Percentiles rank a stretch among this genome's conserved stretches.
phyloP scores from a whole-genome alignment of 2,888 invertebrate species.

The Cephus spinipes region DNA sequence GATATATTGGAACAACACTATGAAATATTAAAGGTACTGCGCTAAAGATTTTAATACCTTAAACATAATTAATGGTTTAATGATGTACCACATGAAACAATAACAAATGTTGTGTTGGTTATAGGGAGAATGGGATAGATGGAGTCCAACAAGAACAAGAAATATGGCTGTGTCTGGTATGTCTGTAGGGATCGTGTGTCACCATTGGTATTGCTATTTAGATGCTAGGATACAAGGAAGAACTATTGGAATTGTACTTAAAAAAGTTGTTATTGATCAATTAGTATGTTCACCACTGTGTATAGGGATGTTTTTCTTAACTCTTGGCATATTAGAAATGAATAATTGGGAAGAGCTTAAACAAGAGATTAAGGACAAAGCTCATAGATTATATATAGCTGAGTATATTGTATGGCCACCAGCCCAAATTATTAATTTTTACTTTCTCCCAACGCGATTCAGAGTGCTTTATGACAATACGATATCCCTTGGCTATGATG shows the following conservation, averaged over 20 bases:
- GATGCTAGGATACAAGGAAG: slow-evolving; percentile 80
- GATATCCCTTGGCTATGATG: slow-evolving; percentile 87
- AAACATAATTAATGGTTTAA: background rate
- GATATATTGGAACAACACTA: slow-evolving; percentile 86
- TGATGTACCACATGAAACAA: background rate
- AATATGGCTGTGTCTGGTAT: slow-evolving; percentile 85
- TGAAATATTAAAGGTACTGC: slow-evolving; percentile 71
- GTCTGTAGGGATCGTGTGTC: slow-evolving; percentile 83
- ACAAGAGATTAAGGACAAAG: slow-evolving; percentile 79
- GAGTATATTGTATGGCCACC: slow-evolving; percentile 96
- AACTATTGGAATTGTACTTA: slow-evolving; percentile 73
- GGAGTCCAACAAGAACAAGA: slow-evolving; percentile 73
- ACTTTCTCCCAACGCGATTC: slow-evolving; percentile 82
- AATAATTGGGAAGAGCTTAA: slow-evolving; percentile 73
- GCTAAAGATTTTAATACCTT: slow-evolving; percentile 1
- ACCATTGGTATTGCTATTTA: slow-evolving; percentile 86
- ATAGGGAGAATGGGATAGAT: slow-evolving; percentile 69
- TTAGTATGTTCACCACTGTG: slow-evolving; percentile 84
- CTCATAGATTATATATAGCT: slow-evolving; percentile 81
- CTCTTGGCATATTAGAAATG: slow-evolving; percentile 79
- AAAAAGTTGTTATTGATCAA: slow-evolving; percentile 87
- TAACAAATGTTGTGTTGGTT: background rate
- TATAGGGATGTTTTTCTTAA: slow-evolving; percentile 82
- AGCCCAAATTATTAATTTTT: slow-evolving; percentile 93
- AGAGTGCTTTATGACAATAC: slow-evolving; percentile 89